Percentiles rank a stretch among this genome's conserved stretches.
phyloP scores from a whole-genome alignment of 1,140 invertebrate species.

The Drosophila seguyi region DNA sequence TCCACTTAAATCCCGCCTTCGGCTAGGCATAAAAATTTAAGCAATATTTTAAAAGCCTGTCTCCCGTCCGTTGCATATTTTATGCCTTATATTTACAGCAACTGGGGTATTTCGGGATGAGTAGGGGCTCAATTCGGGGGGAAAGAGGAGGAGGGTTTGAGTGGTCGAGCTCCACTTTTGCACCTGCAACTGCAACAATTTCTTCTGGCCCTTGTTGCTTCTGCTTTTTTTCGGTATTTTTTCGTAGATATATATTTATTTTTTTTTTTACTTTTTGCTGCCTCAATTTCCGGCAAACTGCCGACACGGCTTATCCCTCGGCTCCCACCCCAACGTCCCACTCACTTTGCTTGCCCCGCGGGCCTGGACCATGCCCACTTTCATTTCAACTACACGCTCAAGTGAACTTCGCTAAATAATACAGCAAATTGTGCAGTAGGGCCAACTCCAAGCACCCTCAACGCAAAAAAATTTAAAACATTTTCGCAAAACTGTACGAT shows the following conservation, averaged over 20 bases:
- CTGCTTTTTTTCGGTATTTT: constrained; percentile 13
- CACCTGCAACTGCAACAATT: constrained; percentile 69
- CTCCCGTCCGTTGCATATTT: constrained; percentile 60
- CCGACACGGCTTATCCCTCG: constrained; percentile 70
- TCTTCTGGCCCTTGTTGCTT: constrained; percentile 37
- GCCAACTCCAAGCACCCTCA: constrained; percentile 12
- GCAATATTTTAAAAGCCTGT: constrained; percentile 77
- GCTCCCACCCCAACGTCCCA: not conserved
- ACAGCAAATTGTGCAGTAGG: constrained; percentile 51
- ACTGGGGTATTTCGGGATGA: constrained; percentile 20
- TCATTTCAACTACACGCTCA: constrained; percentile 68
- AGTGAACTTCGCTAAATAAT: constrained; percentile 70
- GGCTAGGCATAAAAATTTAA: constrained; percentile 49
- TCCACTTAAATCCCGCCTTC: constrained; percentile 54
- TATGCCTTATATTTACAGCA: constrained; percentile 66
- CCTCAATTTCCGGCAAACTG: constrained; percentile 71
- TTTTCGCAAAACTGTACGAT: constrained; percentile 35
- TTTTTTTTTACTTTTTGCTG: constrained; percentile 14
- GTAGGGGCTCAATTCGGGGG: not conserved
- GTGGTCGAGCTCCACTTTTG: constrained; percentile 30
- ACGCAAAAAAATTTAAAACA: constrained; percentile 40
- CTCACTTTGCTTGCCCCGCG: constrained; percentile 15
- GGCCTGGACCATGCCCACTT: constrained; percentile 53
- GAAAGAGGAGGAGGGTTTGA: not conserved
- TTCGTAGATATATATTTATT: constrained; percentile 21